Percentiles rank a stretch among this genome's conserved stretches.
phyloP scores from a whole-genome alignment of 92 coral and sea anemone genomes.

The Paragorgia papillata region DNA sequence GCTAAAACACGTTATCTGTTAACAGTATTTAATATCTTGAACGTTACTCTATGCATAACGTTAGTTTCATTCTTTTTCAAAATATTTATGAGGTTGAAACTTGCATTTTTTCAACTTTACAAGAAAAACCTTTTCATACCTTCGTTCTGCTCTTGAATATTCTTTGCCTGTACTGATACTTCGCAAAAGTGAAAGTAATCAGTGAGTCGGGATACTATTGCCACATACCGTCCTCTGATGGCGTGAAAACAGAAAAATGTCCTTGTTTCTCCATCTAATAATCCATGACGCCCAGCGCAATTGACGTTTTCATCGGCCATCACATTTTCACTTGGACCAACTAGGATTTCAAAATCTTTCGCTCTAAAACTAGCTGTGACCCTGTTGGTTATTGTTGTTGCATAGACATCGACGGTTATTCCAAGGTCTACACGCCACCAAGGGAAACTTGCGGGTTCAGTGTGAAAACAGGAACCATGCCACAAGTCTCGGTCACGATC shows the following conservation, averaged over 20 bases:
- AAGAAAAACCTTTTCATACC: no score
- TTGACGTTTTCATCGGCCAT: not conserved
- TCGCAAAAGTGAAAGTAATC: not conserved
- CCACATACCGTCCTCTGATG: constrained; percentile 17
- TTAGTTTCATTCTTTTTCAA: no score
- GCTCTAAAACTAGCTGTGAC: not conserved
- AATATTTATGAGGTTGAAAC: no score
- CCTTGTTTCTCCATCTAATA: not conserved
- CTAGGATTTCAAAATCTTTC: not conserved
- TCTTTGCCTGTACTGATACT: constrained; percentile 12
- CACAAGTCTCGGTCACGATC: not conserved
- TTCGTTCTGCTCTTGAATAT: not conserved
- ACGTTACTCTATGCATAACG: no score
- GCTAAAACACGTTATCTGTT: no score
- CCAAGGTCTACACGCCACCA: constrained; percentile 37
- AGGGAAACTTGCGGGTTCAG: not conserved
- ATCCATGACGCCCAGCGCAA: not conserved
- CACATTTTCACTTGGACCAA: not conserved
- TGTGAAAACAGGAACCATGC: not conserved
- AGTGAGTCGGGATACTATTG: not conserved
- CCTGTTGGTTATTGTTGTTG: constrained; percentile 1
- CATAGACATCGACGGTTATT: not conserved
- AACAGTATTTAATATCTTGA: no score
- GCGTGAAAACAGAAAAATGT: constrained; percentile 19
- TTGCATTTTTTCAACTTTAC: no score